A percentile compares a stretch with the other conserved stretches of the same genome.
Conservation (phyloP, 2,113 vertebrate genomes). For the Halichoerus grypus region DNA sequence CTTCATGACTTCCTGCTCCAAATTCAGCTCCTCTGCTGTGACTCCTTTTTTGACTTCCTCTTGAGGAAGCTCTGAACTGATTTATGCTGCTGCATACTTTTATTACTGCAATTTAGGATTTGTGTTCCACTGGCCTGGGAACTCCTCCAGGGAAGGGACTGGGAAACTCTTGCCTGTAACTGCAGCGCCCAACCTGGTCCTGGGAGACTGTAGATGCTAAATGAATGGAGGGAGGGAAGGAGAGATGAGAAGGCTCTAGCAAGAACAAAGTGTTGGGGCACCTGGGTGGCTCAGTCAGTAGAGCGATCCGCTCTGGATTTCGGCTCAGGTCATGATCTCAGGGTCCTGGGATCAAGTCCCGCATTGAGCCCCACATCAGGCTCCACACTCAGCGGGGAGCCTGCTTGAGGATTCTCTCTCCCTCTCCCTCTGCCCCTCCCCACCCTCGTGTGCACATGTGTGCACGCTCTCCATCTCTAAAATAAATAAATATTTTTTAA, state of each 20-base stretch:
- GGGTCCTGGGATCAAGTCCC: too few relatives aligned
- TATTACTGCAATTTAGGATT: not conserved
- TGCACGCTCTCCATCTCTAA: fast-evolving
- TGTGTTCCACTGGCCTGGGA: not conserved
- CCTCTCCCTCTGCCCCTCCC: not conserved
- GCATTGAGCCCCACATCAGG: not conserved
- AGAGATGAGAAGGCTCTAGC: not conserved
- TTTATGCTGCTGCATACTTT: not conserved
- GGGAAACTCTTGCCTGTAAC: not conserved
- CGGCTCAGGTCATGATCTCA: too few relatives aligned
- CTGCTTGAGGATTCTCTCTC: not conserved
- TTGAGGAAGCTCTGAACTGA: not conserved
- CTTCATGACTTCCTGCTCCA: not conserved
- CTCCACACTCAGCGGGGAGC: fast-evolving
- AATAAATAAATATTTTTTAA: not conserved
- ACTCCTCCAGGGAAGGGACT: not conserved
- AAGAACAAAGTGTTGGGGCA: not conserved
- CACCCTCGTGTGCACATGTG: not conserved
- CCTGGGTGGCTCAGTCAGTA: not conserved
- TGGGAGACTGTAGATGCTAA: not conserved
- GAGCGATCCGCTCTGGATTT: too few relatives aligned
- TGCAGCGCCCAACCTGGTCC: too few relatives aligned
- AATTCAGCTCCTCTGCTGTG: not conserved
- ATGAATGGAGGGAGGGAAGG: not conserved
- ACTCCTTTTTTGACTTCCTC: not conserved